Evolutionary conservation across 1,140 invertebrate genomes (phyloP).

Genomic region (Thalassaphorura encarpata): DNA sequence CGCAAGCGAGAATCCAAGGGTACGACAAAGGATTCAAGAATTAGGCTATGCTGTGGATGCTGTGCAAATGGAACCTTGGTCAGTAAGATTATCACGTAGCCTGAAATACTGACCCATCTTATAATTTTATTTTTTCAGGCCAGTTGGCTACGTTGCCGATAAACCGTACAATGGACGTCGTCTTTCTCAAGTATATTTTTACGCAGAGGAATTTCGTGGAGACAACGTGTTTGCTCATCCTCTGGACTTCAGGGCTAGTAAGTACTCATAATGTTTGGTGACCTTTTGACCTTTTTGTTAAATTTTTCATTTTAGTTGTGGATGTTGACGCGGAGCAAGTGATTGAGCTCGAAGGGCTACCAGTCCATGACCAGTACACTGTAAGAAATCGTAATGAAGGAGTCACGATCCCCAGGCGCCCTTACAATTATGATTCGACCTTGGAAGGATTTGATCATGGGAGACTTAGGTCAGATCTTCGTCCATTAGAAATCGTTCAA

Average conservation of each 20-base stretch:
- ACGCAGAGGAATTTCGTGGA: constrained; percentile 1
- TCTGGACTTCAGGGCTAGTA: too few species aligned
- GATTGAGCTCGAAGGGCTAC: constrained; percentile 9
- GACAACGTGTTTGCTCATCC: constrained; percentile 21
- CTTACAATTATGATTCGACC: constrained; percentile 9
- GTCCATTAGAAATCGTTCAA: not conserved
- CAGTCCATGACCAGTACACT: constrained; percentile 5
- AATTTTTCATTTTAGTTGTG: constrained; percentile 13
- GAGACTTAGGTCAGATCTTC: not conserved
- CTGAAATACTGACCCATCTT: not conserved
- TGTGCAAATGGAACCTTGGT: constrained; percentile 10
- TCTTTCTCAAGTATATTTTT: constrained; percentile 13
- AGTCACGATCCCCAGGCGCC: constrained; percentile 1
- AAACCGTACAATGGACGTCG: constrained; percentile 2
- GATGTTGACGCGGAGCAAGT: constrained; percentile 7
- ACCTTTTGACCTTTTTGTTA: too few species aligned
- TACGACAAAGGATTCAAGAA: not conserved
- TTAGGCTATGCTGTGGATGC: constrained; percentile 5
- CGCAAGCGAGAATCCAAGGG: not conserved
- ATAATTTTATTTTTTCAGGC: constrained; percentile 6
- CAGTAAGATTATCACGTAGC: not conserved
- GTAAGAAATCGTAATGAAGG: not conserved
- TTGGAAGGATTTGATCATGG: not conserved
- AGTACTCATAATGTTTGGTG: too few species aligned
- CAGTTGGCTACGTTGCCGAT: constrained; percentile 16